Evolutionary conservation across 1,140 invertebrate species (phyloP).

Genomic region (Chionoecetes opilio): DNA sequence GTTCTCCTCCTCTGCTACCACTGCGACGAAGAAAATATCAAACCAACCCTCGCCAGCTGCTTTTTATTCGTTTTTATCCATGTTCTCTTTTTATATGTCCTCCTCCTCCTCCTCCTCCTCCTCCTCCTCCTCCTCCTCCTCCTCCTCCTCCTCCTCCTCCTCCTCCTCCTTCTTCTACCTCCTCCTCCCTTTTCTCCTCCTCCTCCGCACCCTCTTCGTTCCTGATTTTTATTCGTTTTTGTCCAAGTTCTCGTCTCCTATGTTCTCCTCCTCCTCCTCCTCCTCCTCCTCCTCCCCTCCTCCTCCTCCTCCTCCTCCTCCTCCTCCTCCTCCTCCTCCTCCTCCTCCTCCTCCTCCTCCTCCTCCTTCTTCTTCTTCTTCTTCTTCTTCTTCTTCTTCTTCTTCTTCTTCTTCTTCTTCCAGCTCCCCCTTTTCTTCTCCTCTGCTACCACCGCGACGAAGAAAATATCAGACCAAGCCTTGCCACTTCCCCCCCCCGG

Average conservation of each 20-base stretch:
- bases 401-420: neutral
- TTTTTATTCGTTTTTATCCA: neutral
- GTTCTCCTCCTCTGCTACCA: neutral
- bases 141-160: too few relatives aligned
- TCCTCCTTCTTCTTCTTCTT: neutral
- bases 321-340: neutral
- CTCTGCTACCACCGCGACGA: too few relatives aligned
- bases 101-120: neutral
- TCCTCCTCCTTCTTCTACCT: too few relatives aligned
- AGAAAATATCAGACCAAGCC: too few relatives aligned
- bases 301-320: neutral
- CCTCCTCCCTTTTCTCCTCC: too few relatives aligned
- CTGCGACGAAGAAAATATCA: too few relatives aligned
- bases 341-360: neutral
- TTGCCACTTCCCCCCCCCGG: too few relatives aligned
- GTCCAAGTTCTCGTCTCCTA: neutral
- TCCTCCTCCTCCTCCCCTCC: neutral
- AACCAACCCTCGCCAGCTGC: neutral
- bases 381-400: too few relatives aligned
- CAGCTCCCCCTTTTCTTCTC: too few relatives aligned
- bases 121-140: too few relatives aligned
- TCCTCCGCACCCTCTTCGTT: too few relatives aligned
- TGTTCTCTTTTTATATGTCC: neutral
- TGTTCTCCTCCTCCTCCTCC: neutral
- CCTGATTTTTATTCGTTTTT: too few relatives aligned